Evolutionary conservation across 2,888 invertebrate species (phyloP).

Genomic region (Cataglyphis altisquamis): DNA sequence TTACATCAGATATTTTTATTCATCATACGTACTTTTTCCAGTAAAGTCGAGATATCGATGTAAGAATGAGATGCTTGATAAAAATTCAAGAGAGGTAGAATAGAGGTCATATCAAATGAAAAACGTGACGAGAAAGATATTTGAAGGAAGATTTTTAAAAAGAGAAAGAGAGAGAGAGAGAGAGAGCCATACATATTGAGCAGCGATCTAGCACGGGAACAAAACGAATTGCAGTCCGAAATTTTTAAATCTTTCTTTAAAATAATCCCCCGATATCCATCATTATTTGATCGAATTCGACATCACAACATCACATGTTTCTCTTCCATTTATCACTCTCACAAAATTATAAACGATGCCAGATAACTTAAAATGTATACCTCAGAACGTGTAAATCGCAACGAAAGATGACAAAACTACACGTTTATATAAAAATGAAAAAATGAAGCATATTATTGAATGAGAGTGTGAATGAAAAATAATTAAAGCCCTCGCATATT

Average conservation of each 20-base stretch:
- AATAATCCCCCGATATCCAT: not conserved
- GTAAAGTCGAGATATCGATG: constrained; percentile 46
- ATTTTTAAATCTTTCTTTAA: constrained; percentile 60
- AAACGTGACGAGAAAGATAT: constrained; percentile 72
- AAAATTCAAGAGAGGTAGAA: constrained; percentile 64
- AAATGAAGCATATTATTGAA: not conserved
- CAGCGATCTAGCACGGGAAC: constrained; percentile 57
- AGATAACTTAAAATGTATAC: not conserved
- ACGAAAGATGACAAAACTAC: not conserved
- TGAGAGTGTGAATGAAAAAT: not conserved
- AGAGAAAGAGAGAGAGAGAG: too few relatives aligned
- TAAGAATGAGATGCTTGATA: constrained; percentile 52
- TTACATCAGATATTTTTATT: constrained; percentile 31
- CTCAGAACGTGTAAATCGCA: not conserved
- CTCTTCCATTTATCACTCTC: not conserved
- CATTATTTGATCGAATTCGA: constrained; percentile 5
- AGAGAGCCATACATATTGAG: constrained; percentile 69
- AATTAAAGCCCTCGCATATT: not conserved
- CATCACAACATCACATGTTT: not conserved
- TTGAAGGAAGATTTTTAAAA: constrained; percentile 65
- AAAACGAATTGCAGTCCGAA: constrained; percentile 65
- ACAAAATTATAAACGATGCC: not conserved
- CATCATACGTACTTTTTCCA: constrained; percentile 20
- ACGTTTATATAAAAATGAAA: not conserved
- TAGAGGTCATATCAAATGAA: constrained; percentile 69